Conservation (phyloP, 2,888 invertebrate genomes). For the Drosophila pseudotalamancana region DNA sequence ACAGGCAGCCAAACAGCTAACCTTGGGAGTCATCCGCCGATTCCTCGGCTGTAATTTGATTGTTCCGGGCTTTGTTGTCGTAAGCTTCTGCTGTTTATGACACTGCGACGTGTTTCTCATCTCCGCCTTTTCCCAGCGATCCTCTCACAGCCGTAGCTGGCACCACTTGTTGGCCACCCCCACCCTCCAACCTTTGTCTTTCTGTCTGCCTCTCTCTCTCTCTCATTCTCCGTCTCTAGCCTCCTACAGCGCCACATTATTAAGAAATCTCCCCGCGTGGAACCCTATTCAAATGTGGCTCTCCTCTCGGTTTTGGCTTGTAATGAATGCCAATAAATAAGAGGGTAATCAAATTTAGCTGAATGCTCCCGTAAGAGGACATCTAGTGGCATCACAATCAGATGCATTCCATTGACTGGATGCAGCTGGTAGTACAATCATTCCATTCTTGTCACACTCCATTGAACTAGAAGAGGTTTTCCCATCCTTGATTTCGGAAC, state of each 20-base stretch:
- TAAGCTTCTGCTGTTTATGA: constrained; percentile 49
- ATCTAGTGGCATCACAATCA: no score
- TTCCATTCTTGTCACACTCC: no score
- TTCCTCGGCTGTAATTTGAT: constrained; percentile 37
- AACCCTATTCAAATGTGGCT: not conserved
- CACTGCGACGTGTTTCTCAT: constrained; percentile 25
- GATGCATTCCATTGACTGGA: no score
- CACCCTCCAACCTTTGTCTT: no score
- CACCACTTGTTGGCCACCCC: constrained; percentile 1
- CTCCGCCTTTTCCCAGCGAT: not conserved
- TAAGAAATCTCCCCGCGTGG: constrained; percentile 37
- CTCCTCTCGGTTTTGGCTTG: no score
- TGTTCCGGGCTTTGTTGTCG: constrained; percentile 46
- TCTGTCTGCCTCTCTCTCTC: no score
- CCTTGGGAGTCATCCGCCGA: not conserved
- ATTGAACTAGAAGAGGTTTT: no score
- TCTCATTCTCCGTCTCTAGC: no score
- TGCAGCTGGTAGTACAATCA: no score
- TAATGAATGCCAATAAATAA: no score
- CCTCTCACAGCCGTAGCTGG: constrained; percentile 1
- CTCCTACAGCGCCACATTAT: constrained; percentile 23
- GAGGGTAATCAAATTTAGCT: constrained; percentile 38
- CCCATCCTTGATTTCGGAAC: no score
- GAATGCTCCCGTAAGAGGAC: no score
- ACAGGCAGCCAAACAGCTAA: not conserved